phyloP scores from a whole-genome alignment of 2,888 invertebrate species.

The Parapristionchus giblindavisi region DNA sequence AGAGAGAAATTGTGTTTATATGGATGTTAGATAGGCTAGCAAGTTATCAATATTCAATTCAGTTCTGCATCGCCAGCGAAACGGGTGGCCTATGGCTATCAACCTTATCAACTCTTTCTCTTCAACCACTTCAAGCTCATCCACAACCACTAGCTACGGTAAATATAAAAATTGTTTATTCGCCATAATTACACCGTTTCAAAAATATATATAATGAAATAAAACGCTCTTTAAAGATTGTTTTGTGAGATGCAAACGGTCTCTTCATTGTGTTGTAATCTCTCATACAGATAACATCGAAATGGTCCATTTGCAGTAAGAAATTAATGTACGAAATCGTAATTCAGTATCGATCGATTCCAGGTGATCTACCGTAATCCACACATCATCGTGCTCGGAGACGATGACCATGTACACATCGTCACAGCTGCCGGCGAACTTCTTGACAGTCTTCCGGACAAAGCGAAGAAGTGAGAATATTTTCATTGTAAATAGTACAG shows the following conservation, averaged over 20 bases:
- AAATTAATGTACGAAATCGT: too few relatives aligned
- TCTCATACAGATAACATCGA: too few relatives aligned
- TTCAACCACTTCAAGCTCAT: not conserved
- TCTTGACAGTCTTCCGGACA: conserved; percentile 15
- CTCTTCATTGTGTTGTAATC: too few relatives aligned
- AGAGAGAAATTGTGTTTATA: not conserved
- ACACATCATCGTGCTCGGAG: conserved; percentile 19
- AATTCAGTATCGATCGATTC: too few relatives aligned
- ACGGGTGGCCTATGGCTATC: conserved; percentile 20
- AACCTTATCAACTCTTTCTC: not conserved
- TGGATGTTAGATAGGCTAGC: not conserved
- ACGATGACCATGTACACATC: conserved; percentile 29
- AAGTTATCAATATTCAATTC: not conserved
- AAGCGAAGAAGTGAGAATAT: conserved; percentile 18
- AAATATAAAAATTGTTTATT: not conserved
- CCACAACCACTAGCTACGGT: conserved; percentile 15
- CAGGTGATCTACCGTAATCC: conserved; percentile 17
- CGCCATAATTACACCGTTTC: not conserved
- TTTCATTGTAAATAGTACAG: too few relatives aligned
- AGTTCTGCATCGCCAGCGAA: conserved; percentile 25
- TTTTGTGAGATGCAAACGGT: too few relatives aligned
- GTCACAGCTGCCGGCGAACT: not conserved
- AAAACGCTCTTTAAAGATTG: too few relatives aligned
- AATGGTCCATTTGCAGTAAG: too few relatives aligned
- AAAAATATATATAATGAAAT: not conserved